Percentiles rank a stretch among this genome's conserved stretches.
These are phyloP conservation scores for Amblyjoppa fuscipennis DNA, from an alignment of 2,888 invertebrate species.

Conservation along the genomic window DNA sequence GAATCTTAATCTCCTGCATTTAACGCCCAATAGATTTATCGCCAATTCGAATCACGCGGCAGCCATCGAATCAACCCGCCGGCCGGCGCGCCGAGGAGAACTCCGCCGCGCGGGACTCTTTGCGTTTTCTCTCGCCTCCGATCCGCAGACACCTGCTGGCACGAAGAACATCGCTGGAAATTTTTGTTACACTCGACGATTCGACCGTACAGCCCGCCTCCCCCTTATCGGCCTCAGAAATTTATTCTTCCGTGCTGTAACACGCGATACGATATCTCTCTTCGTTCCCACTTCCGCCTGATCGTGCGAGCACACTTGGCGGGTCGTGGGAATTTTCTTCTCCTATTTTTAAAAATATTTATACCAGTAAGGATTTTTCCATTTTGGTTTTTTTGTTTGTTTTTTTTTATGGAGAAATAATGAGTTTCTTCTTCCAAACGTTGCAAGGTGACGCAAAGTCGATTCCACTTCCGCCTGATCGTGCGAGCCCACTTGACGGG, in stretches of 20 bases:
- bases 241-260: constrained; percentile 42
- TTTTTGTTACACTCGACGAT: constrained; percentile 33
- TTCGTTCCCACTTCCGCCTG: neutral
- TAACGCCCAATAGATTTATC: constrained; percentile 73
- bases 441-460: no score
- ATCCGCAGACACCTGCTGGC: constrained; percentile 62
- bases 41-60: constrained; percentile 69
- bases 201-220: neutral
- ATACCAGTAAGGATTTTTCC: no score
- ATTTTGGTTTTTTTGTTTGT: neutral
- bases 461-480: no score
- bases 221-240: neutral
- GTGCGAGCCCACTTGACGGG: no score
- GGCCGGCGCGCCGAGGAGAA: constrained; percentile 4
- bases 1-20: constrained; percentile 71
- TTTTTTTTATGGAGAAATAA: no score
- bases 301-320: neutral
- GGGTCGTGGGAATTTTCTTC: neutral
- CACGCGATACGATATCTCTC: constrained; percentile 20
- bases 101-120: constrained; percentile 18
- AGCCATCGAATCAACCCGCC: constrained; percentile 33
- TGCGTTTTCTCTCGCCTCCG: constrained; percentile 2
- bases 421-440: no score
- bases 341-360: neutral
- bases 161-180: constrained; percentile 47